These are phyloP conservation scores for Centruroides vittatus DNA, from an alignment of 1,140 invertebrate genomes.

Conservation along the genomic window DNA sequence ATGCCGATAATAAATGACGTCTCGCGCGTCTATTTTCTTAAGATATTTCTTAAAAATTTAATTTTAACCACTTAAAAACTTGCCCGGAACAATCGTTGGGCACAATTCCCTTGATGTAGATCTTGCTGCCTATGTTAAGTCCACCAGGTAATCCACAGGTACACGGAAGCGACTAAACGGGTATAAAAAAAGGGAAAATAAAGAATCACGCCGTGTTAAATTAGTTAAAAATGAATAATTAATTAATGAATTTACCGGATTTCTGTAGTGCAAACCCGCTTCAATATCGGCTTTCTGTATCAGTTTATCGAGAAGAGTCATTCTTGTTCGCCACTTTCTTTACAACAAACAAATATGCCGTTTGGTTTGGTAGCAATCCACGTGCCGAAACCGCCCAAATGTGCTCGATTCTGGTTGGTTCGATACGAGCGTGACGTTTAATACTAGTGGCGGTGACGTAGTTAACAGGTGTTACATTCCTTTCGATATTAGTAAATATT, in stretches of 20 bases:
- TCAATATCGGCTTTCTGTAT: constrained; percentile 6
- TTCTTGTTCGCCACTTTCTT: neutral
- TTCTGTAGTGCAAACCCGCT: constrained; percentile 10
- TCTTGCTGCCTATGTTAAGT: constrained; percentile 13
- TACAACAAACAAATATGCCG: too few relatives aligned
- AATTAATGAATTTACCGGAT: constrained; percentile 5
- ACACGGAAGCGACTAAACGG: constrained; percentile 10
- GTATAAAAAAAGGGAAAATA: neutral
- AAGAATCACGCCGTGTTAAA: too few relatives aligned
- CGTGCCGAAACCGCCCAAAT: too few relatives aligned
- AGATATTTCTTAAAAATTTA: too few relatives aligned
- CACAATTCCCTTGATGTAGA: constrained; percentile 15
- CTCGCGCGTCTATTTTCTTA: too few relatives aligned
- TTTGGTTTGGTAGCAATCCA: too few relatives aligned
- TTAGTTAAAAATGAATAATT: neutral
- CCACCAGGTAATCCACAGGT: constrained; percentile 15
- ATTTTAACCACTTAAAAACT: neutral
- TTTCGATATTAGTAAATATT: too few relatives aligned
- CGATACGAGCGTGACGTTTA: too few relatives aligned
- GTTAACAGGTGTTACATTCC: too few relatives aligned
- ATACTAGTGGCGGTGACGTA: too few relatives aligned
- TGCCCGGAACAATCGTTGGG: constrained; percentile 1
- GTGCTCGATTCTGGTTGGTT: too few relatives aligned
- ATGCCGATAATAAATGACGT: too few relatives aligned
- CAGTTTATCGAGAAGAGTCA: constrained; percentile 8